Conservation (phyloP, 2,888 invertebrate genomes). For the Stictocephala bisonia region DNA sequence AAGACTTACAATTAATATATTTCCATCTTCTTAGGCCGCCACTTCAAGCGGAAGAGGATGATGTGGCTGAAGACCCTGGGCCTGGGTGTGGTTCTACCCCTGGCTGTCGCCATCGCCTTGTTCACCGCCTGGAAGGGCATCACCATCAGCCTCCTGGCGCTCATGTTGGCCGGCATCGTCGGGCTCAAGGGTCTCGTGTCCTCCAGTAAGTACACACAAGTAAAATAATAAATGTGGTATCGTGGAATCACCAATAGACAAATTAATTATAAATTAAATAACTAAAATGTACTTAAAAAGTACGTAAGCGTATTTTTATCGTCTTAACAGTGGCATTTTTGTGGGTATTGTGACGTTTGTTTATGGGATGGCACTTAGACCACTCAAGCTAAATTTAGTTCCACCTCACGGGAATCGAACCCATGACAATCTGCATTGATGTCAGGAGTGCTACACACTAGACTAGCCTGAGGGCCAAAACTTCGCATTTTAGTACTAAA, state of each 20-base stretch:
- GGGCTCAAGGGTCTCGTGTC: slow-evolving; percentile 67
- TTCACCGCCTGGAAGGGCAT: slow-evolving; percentile 73
- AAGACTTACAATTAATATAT: background rate
- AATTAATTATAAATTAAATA: background rate
- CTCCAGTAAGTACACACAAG: background rate
- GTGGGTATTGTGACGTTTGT: too few species aligned
- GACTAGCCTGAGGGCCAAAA: too few species aligned
- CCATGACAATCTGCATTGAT: too few species aligned
- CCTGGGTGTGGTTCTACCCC: slow-evolving; percentile 72
- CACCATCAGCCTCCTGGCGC: slow-evolving; percentile 67
- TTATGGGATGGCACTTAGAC: too few species aligned
- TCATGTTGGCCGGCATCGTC: slow-evolving; percentile 72
- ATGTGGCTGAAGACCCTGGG: slow-evolving; percentile 75
- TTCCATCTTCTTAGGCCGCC: slow-evolving; percentile 8
- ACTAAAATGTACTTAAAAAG: background rate
- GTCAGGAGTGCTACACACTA: too few species aligned
- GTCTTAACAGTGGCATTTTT: too few species aligned
- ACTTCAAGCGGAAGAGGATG: slow-evolving; percentile 56
- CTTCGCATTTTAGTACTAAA: too few species aligned
- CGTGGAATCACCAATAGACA: too few species aligned
- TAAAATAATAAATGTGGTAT: too few species aligned
- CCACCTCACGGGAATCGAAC: too few species aligned
- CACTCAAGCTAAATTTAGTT: too few species aligned
- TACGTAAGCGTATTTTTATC: too few species aligned
- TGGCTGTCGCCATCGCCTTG: slow-evolving; percentile 75